These are phyloP conservation scores for Battus philenor DNA, from an alignment of 1,140 invertebrate species.

Conservation along the genomic window DNA sequence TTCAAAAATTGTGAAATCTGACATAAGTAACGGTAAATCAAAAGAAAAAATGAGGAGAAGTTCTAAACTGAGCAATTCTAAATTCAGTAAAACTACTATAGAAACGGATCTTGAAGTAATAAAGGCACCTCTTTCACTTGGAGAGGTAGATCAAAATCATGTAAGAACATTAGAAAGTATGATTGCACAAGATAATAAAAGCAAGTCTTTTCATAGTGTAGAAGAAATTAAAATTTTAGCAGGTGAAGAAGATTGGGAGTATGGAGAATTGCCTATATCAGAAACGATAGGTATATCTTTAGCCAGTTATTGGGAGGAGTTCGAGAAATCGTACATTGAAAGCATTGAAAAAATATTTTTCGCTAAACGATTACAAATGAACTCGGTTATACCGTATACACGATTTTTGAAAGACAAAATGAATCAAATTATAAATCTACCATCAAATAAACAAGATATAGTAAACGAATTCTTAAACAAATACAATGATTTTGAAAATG, in stretches of 20 bases:
- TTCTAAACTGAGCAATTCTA: conserved; percentile 48
- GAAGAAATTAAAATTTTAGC: conserved; percentile 54
- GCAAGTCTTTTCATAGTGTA: conserved; percentile 21
- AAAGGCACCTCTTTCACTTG: conserved; percentile 36
- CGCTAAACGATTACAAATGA: conserved; percentile 70
- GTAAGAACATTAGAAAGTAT: conserved; percentile 23
- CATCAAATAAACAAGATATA: conserved; percentile 75
- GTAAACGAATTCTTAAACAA: conserved; percentile 73
- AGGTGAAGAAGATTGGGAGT: conserved; percentile 75
- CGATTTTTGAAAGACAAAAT: conserved; percentile 72
- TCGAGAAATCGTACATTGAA: conserved; percentile 75
- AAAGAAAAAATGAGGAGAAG: conserved; percentile 39
- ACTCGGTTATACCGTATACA: conserved; percentile 73
- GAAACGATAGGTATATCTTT: conserved; percentile 54
- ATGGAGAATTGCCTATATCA: conserved; percentile 64
- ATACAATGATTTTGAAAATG: conserved; percentile 76
- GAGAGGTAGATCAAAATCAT: conserved; percentile 27
- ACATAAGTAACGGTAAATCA: conserved; percentile 41
- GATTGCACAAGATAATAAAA: conserved; percentile 31
- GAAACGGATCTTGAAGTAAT: conserved; percentile 39
- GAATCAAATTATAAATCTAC: conserved; percentile 70
- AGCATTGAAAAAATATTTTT: conserved; percentile 76
- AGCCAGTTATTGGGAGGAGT: conserved; percentile 75
- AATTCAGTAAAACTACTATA: conserved; percentile 39
- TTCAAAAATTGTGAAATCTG: conserved; percentile 56